phyloP scores from a whole-genome alignment of 2,888 invertebrate species.

The Diogma glabrata region DNA sequence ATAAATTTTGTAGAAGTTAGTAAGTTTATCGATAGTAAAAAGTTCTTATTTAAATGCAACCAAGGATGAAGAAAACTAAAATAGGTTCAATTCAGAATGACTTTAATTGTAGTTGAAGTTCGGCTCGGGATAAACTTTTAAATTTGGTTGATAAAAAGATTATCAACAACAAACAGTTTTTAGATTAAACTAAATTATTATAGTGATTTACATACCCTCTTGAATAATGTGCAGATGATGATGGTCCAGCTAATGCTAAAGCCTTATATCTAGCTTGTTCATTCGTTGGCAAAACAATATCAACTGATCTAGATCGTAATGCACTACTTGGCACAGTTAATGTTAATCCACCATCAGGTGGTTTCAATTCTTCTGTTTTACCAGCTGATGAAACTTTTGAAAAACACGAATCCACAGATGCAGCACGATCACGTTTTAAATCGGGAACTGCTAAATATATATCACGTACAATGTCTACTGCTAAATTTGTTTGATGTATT shows the following conservation, averaged over 20 bases:
- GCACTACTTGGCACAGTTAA: constrained; percentile 58
- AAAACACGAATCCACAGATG: constrained; percentile 80
- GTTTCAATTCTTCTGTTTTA: constrained; percentile 56
- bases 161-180: background rate
- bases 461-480: constrained; percentile 46
- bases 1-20: too few relatives aligned
- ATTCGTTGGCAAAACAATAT: constrained; percentile 76
- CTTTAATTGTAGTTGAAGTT: too few relatives aligned
- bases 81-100: too few relatives aligned
- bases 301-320: constrained; percentile 70
- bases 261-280: constrained; percentile 78
- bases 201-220: constrained; percentile 29
- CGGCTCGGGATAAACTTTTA: too few relatives aligned
- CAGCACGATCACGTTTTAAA: constrained; percentile 71
- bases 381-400: constrained; percentile 61
- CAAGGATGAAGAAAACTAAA: too few relatives aligned
- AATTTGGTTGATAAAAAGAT: background rate
- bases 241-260: constrained; percentile 52
- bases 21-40: too few relatives aligned
- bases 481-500: constrained; percentile 25
- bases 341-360: constrained; percentile 44
- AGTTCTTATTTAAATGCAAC: too few relatives aligned
- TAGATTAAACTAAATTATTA: background rate
- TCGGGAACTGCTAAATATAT: constrained; percentile 74
- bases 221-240: constrained; percentile 21